Evolutionary conservation across 2,888 invertebrate species (phyloP), one percentile per base, ranked within the genome.

Genomic region (Noctua janthe): DNA sequence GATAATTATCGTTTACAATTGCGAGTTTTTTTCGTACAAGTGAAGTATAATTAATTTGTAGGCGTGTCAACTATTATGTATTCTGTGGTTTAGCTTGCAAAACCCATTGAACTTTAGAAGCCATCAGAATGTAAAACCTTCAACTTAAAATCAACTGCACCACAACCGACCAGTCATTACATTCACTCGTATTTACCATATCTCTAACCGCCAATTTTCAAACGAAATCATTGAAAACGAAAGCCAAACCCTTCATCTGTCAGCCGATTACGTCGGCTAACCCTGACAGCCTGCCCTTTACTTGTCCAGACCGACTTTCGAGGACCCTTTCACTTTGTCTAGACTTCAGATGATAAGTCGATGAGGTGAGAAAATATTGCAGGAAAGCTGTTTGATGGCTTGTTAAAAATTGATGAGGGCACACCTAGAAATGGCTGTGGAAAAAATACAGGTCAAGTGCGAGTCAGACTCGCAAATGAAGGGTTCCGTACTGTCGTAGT

Each of bases 311-410:
- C 71, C 84, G n/a, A 49, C 87, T 87, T 87, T 88, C 90, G 76
- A 85, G 72, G 82, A 85, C 62, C 88, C 87, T 89, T 90, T 89
- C 89, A 87, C 89, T 88, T 71, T 17, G 74, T 69, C 71, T 71
- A 80, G 78, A 82, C 59, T 49, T 10, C 29, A 74, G 54, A 29
- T 87, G 89, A 85, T 84, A 85, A 84, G 85, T 81, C 20, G 85
- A 77, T 89, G 78, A 80, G 72, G 76, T 81, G 90, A 86, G 86
- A 86, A 87, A 85, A 74, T 82, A 67, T 72, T 29, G 72, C 51
- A 72, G 29, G 11, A 54, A 79, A 90, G 89, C 74, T 62, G 89
- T 76, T 80, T 54, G 51, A 69, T 29, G 29, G 35, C 71, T 76
- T 54, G 77, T 85, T 89, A 86, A 85, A 80, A 89, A 84, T 82